phyloP scores from a whole-genome alignment of 2,888 invertebrate genomes.

The Ashinkailepas kermadecensis region DNA sequence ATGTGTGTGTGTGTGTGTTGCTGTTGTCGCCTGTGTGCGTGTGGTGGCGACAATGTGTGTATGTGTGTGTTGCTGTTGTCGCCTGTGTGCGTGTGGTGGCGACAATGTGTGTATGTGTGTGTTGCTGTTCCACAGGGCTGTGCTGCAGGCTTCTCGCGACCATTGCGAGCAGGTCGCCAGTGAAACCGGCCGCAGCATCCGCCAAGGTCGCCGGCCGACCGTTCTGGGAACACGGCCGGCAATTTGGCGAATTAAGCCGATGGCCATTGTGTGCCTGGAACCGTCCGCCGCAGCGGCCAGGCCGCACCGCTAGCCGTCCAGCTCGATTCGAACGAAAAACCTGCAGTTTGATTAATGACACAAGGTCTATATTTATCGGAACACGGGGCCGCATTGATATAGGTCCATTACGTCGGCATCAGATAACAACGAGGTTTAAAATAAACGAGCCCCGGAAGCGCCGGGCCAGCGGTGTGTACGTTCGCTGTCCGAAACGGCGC shows the following conservation, averaged over 20 bases:
- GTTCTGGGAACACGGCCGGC: not conserved
- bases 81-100: too few species aligned
- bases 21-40: too few species aligned
- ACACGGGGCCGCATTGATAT: not conserved
- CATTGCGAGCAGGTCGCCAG: not conserved
- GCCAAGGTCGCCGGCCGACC: not conserved
- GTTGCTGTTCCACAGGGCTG: not conserved
- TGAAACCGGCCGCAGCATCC: not conserved
- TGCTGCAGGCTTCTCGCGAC: not conserved
- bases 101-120: not conserved
- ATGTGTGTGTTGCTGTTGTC: too few species aligned
- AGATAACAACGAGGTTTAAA: constrained; percentile 20
- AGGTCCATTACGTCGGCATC: not conserved
- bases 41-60: too few species aligned
- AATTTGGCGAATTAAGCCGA: not conserved
- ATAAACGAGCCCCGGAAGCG: not conserved
- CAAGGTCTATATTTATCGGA: constrained; percentile 9
- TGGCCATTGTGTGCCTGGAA: not conserved
- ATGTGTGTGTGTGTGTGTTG: too few species aligned
- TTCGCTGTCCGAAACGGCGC: not conserved
- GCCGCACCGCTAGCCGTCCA: not conserved
- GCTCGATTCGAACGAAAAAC: not conserved
- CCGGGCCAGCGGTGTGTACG: not conserved
- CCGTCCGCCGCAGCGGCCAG: not conserved
- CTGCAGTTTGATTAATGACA: not conserved